Percentiles rank a stretch among this genome's conserved stretches.
Conservation (phyloP, 2,888 invertebrate species). For the Anarsia innoxiella region DNA sequence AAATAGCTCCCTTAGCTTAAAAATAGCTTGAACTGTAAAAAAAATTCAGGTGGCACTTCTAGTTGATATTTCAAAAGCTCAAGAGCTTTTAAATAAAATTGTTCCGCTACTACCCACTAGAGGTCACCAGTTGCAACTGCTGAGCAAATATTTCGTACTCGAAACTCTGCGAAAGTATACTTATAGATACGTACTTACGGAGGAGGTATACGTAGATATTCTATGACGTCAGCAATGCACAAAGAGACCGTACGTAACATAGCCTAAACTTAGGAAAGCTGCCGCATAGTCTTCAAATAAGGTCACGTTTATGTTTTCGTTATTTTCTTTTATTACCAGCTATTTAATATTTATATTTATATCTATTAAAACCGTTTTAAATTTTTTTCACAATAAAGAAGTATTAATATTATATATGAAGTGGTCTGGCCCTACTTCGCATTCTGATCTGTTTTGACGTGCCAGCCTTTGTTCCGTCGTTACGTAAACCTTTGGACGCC, state of each 20-base stretch:
- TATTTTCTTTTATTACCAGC: too few relatives aligned
- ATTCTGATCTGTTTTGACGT: conserved; percentile 12
- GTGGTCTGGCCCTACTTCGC: conserved; percentile 10
- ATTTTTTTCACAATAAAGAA: not conserved
- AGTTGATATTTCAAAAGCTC: too few relatives aligned
- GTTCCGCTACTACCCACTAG: conserved; percentile 24
- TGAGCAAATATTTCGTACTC: conserved; percentile 8
- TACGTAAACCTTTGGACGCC: conserved; percentile 19
- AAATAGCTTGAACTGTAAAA: too few relatives aligned
- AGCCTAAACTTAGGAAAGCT: not conserved
- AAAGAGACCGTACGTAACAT: conserved; percentile 15
- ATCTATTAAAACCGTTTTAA: not conserved
- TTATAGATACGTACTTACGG: conserved; percentile 17
- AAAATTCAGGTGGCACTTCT: too few relatives aligned
- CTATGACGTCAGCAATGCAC: conserved; percentile 28
- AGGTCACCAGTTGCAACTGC: conserved; percentile 30
- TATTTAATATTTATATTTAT: not conserved
- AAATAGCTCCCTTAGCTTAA: too few relatives aligned
- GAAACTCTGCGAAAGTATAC: too few relatives aligned
- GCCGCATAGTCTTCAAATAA: too few relatives aligned
- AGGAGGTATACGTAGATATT: conserved; percentile 21
- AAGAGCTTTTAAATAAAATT: too few relatives aligned
- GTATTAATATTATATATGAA: not conserved
- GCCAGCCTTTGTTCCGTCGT: conserved; percentile 18
- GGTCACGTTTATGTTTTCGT: too few relatives aligned